Percentiles rank a stretch among this genome's conserved stretches.
Evolutionary conservation across 2,888 invertebrate genomes (phyloP).

Genomic region (Oscheius onirici): DNA sequence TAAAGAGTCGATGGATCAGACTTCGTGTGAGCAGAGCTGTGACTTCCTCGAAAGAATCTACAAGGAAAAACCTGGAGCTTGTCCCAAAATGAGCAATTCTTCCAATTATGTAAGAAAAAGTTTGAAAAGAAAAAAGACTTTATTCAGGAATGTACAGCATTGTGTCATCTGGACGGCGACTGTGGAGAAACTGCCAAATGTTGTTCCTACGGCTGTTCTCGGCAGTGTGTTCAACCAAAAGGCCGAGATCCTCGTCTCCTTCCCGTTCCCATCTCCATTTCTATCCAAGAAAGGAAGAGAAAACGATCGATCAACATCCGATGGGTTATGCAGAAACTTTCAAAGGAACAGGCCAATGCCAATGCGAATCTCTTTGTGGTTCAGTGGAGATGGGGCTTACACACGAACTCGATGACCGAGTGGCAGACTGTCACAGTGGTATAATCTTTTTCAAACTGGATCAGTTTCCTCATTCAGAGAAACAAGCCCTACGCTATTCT

Average conservation of each 20-base stretch:
- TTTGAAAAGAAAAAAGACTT: background rate
- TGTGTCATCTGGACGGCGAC: constrained; percentile 72
- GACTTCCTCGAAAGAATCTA: constrained; percentile 70
- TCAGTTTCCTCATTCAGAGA: constrained; percentile 44
- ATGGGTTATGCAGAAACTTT: constrained; percentile 65
- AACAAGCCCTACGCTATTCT: constrained; percentile 71
- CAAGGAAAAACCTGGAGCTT: constrained; percentile 71
- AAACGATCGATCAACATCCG: constrained; percentile 67
- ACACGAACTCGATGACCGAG: constrained; percentile 62
- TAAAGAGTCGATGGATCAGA: constrained; percentile 22
- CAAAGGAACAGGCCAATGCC: constrained; percentile 51
- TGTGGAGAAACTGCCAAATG: constrained; percentile 72
- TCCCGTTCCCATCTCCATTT: constrained; percentile 64
- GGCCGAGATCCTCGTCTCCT: constrained; percentile 49
- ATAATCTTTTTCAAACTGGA: no score
- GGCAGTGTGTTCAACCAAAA: constrained; percentile 58
- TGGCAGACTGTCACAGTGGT: constrained; percentile 70
- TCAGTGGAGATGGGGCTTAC: constrained; percentile 70
- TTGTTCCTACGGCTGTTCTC: constrained; percentile 69
- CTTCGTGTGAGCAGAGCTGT: constrained; percentile 70
- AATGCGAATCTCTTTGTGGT: constrained; percentile 66
- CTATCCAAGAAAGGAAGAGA: constrained; percentile 65
- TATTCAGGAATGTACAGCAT: constrained; percentile 71
- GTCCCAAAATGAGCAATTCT: constrained; percentile 64
- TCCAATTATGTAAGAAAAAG: constrained; percentile 49